These are phyloP conservation scores for Stegodyphus dumicola DNA, from an alignment of 1,140 invertebrate genomes.

Conservation along the genomic window DNA sequence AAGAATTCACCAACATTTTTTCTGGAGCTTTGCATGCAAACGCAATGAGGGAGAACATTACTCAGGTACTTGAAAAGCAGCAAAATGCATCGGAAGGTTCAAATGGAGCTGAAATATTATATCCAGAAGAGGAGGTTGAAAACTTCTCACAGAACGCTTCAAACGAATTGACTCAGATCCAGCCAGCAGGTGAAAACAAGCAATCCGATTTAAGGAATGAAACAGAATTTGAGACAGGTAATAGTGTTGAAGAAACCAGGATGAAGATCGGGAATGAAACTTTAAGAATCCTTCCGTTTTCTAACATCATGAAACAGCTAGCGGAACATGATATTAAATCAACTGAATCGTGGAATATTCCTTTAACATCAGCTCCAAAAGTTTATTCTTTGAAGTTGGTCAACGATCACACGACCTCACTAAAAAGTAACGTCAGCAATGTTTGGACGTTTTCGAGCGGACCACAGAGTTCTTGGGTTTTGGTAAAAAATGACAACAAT, in stretches of 20 bases:
- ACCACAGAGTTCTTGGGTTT: conserved; percentile 14
- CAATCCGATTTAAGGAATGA: neutral
- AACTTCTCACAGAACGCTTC: neutral
- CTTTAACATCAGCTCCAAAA: conserved; percentile 23
- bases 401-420: neutral
- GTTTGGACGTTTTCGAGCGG: conserved; percentile 23
- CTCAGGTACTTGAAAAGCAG: neutral
- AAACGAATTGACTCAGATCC: neutral
- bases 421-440: conserved; percentile 1
- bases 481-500: neutral
- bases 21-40: neutral
- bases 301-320: conserved; percentile 40
- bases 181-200: neutral
- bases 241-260: neutral
- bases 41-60: neutral
- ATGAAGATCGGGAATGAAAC: conserved; percentile 27
- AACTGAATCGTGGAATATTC: conserved; percentile 22
- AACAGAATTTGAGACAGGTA: too few species aligned
- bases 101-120: neutral
- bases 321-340: too few species aligned
- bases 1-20: neutral
- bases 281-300: conserved; percentile 43
- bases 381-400: conserved; percentile 32
- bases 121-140: neutral
- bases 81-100: neutral